Conservation (phyloP, 2,888 invertebrate species). For the Zele albiditarsus region DNA sequence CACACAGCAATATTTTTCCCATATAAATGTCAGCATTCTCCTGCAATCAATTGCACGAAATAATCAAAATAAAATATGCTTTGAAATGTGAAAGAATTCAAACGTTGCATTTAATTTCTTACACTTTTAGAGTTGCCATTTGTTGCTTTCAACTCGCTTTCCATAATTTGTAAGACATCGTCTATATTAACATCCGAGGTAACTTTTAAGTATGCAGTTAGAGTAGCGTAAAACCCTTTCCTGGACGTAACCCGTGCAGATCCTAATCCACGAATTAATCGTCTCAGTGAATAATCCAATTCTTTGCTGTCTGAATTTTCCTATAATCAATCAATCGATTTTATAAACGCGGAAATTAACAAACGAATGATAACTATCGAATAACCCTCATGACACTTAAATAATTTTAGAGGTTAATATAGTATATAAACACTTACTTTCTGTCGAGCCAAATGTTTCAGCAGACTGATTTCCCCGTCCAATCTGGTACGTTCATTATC, state of each 20-base stretch:
- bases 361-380: conserved; percentile 64
- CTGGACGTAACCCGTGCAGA: conserved; percentile 79
- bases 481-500: conserved; percentile 70
- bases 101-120: conserved; percentile 67
- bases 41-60: conserved; percentile 72
- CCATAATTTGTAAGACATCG: conserved; percentile 77
- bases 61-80: conserved; percentile 12
- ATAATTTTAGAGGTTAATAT: conserved; percentile 55
- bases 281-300: conserved; percentile 79
- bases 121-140: conserved; percentile 80
- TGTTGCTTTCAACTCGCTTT: conserved; percentile 79
- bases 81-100: conserved; percentile 15
- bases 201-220: conserved; percentile 78
- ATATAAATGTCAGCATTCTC: conserved; percentile 83
- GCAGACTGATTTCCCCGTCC: conserved; percentile 69
- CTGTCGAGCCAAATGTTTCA: conserved; percentile 70
- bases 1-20: conserved; percentile 82
- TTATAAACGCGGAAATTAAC: conserved; percentile 18
- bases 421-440: conserved; percentile 63
- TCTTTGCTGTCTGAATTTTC: conserved; percentile 75
- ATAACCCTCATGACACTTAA: conserved; percentile 19
- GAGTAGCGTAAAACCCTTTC: conserved; percentile 81
- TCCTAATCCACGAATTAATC: conserved; percentile 83
- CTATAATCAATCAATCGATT: conserved; percentile 66
- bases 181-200: conserved; percentile 74